Evolutionary conservation across 2,113 vertebrate species (phyloP), one percentile per base, ranked within the genome.

Genomic region (Pelmatolapia mariae): DNA sequence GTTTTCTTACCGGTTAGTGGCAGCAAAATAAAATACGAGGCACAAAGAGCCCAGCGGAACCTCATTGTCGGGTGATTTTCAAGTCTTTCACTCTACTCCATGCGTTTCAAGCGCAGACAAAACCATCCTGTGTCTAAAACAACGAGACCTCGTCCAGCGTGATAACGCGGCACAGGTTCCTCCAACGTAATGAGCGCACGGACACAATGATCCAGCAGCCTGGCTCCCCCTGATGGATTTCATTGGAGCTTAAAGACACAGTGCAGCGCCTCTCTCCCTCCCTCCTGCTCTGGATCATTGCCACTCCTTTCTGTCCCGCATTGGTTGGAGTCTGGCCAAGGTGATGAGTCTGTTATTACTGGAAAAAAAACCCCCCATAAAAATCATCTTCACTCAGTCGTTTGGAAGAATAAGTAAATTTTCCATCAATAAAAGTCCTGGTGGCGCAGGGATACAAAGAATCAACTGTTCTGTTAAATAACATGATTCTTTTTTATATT

Each of bases 241-340:
- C 38, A 87, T 45, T 18, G 86, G 53, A 66, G 89, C 88, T 94
- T 95, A 95, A 94, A 95, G 93, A 80, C 81, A 91, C 92, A 93
- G 93, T 66, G 86, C 87, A 57, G 76, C 43, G 24, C 80, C 84
- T 80, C 86, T 83, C 71, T 53, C 68, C 43, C 36, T 43, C 9
- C 71, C 36, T 22, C 63, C 33, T 33, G 10, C 63, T 57, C 78
- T 88, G 91, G 89, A 87, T 86, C 86, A 10, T 38, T 83, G 87
- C 91, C 92, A 93, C 93, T 92, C 92, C 93, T 92, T 82, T 56
- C 90, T 87, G 86, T 79, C 88, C 92, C 82, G 92, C 91, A 94
- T 91, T 88, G 93, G 87, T 88, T 95, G 95, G 95, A 95, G 19
- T 24, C 18, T 1, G 19, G 93, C 94, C 94, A 95, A 90, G 81